Base-by-base conservation (phyloP, 2,888 invertebrate genomes). In the Microdon myrmicae region DNA sequence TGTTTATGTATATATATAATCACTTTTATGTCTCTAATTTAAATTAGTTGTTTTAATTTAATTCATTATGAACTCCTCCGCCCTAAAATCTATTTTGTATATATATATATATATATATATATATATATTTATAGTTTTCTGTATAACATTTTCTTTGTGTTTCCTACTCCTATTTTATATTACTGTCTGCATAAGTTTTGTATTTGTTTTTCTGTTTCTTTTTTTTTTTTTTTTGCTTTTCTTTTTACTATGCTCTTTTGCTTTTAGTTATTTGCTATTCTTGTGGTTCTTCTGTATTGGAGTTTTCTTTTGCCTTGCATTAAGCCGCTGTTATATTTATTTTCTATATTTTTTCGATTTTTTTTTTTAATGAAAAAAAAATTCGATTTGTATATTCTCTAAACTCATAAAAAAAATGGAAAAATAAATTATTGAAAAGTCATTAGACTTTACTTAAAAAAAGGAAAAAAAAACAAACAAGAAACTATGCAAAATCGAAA, bases 71-170 rank as follows among this genome's bases (percentile, higher is more conserved):
- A 41, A 55, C 51, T 32, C 43, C 49, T 66, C 48, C 13, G n/a
- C 26, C 43, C 45, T 28, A 39, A n/a, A 60, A 55, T 54, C 67
- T 54, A 61, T 49, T 51, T 64, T 67, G 48, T 64, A 44, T 66
- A 32, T 58, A 43, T 61, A 25, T 59, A 51, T 66, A 59, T 53
- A 64, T 55, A 47, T 47, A 56, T 55, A 43, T 67, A 34, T 58
- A 38, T 54, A 26, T 48, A 26, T 55, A 19, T 41, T 38, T 48
- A 31, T 22, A 22, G n/a, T 9, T 74, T 75, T 75, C 74, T 73
- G 74, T 76, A 69, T 71, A 75, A 75, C 77, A 78, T 78, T 78
- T 77, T 68, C 58, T 68, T 77, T 78, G 77, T 74, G 76, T 78
- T 79, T 77, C 61, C 49, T 61, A 58, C 38, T 10, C 35, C 49